Conservation (phyloP, 1,140 invertebrate genomes). For the Neelides sp. region DNA sequence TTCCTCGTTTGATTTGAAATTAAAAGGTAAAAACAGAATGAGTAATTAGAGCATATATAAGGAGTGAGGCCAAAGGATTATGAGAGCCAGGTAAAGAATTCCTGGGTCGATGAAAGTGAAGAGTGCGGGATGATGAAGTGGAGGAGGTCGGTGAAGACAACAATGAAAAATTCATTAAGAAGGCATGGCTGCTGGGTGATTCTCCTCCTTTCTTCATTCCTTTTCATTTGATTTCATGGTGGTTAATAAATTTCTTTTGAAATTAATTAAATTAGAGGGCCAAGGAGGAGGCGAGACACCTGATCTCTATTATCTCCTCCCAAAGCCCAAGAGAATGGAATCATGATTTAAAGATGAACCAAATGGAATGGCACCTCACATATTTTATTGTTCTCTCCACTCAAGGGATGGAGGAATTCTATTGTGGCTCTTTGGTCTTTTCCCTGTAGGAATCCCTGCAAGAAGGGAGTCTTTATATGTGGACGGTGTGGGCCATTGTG, state of each 20-base stretch:
- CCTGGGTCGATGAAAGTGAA: conserved; percentile 1
- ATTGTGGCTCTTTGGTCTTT: too few relatives aligned
- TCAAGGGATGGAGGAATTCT: conserved; percentile 3
- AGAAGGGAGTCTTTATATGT: too few relatives aligned
- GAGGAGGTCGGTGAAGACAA: background rate
- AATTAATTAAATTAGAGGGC: conserved; percentile 28
- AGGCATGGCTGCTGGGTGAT: conserved; percentile 2
- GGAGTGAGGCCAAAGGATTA: too few relatives aligned
- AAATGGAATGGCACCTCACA: conserved; percentile 2
- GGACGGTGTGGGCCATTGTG: too few relatives aligned
- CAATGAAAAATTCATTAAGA: conserved; percentile 7
- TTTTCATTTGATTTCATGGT: conserved; percentile 13
- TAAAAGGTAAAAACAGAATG: too few relatives aligned
- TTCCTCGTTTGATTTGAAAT: too few relatives aligned
- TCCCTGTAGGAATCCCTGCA: too few relatives aligned
- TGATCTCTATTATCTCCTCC: too few relatives aligned
- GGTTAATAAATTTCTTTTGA: conserved; percentile 12
- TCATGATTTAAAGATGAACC: background rate
- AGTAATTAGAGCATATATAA: too few relatives aligned
- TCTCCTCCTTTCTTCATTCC: background rate
- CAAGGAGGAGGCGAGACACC: conserved; percentile 16
- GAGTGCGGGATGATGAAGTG: background rate
- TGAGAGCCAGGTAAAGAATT: too few relatives aligned
- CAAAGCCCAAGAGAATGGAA: too few relatives aligned
- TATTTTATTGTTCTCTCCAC: background rate